Evolutionary conservation across 2,113 vertebrate genomes (phyloP).

Genomic region (Etheostoma spectabile): DNA sequence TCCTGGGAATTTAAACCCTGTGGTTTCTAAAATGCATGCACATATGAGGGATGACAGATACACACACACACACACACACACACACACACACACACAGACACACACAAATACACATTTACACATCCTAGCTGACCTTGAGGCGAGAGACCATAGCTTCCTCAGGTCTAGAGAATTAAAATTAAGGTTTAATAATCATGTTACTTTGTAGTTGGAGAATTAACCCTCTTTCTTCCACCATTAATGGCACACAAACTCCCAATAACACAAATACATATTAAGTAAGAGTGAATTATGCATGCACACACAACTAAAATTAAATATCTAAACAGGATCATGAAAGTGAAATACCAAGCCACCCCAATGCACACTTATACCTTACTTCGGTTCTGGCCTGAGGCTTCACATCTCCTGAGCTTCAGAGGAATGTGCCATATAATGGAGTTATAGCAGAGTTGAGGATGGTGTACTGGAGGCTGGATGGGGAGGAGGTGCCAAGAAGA

Average conservation of each 20-base stretch:
- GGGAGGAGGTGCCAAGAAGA: conserved; percentile 18
- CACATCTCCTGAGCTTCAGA: conserved; percentile 56
- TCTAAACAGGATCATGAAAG: conserved; percentile 32
- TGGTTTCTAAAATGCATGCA: conserved; percentile 58
- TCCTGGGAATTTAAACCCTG: conserved; percentile 49
- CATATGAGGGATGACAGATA: conserved; percentile 29
- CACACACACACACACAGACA: conserved; percentile 15
- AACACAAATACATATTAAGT: conserved; percentile 36
- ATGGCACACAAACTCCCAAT: conserved; percentile 27
- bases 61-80: conserved; percentile 1
- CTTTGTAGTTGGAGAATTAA: conserved; percentile 66
- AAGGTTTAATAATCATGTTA: conserved; percentile 66
- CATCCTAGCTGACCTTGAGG: conserved; percentile 42
- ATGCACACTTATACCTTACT: conserved; percentile 22
- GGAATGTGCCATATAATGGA: conserved; percentile 59
- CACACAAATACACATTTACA: conserved; percentile 18
- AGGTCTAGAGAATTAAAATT: conserved; percentile 64
- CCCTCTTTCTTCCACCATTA: conserved; percentile 50
- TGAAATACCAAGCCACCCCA: conserved; percentile 15
- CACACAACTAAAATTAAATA: conserved; percentile 36
- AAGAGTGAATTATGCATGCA: conserved; percentile 11
- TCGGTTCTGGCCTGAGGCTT: conserved; percentile 28
- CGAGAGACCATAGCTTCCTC: conserved; percentile 48
- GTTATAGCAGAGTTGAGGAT: conserved; percentile 38
- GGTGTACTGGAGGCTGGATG: conserved; percentile 29